Conservation (phyloP, 2,888 invertebrate genomes). For the Serrognathus titanus region DNA sequence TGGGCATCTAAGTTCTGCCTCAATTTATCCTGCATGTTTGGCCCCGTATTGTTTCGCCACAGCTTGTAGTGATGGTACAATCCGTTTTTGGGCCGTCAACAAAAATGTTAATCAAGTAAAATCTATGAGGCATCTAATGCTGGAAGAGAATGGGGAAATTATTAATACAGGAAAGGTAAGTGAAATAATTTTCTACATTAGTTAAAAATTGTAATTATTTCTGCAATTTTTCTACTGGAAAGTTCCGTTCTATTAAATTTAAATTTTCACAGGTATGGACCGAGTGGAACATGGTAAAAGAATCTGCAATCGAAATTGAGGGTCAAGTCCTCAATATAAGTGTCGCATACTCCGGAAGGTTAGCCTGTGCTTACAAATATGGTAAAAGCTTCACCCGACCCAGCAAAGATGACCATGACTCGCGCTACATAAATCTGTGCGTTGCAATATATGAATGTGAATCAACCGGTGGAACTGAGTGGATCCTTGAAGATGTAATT, state of each 20-base stretch:
- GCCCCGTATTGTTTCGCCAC: constrained; percentile 96
- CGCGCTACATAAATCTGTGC: constrained; percentile 83
- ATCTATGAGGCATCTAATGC: constrained; percentile 35
- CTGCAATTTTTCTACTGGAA: too few relatives aligned
- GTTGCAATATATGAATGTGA: constrained; percentile 99
- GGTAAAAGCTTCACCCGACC: constrained; percentile 85
- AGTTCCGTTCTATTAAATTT: neutral
- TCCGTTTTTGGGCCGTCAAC: constrained; percentile 76
- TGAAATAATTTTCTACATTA: too few relatives aligned
- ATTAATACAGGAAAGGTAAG: constrained; percentile 42
- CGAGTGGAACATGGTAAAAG: constrained; percentile 52
- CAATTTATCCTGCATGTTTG: constrained; percentile 98
- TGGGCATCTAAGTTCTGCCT: constrained; percentile 95
- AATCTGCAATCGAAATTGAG: constrained; percentile 59
- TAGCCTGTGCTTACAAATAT: constrained; percentile 96
- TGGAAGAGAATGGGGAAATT: constrained; percentile 43
- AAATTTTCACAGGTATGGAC: constrained; percentile 37
- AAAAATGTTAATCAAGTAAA: constrained; percentile 34
- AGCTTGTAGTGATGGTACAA: constrained; percentile 90
- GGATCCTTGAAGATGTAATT: constrained; percentile 94
- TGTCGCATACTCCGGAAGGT: constrained; percentile 95
- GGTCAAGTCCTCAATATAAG: constrained; percentile 89
- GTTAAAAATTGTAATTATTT: too few relatives aligned
- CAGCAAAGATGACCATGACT: constrained; percentile 64
- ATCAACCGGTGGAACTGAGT: constrained; percentile 92